Evolutionary conservation across 2,113 vertebrate genomes (phyloP), one percentile per base, ranked within the genome.

Genomic region (Tetrax tetrax): DNA sequence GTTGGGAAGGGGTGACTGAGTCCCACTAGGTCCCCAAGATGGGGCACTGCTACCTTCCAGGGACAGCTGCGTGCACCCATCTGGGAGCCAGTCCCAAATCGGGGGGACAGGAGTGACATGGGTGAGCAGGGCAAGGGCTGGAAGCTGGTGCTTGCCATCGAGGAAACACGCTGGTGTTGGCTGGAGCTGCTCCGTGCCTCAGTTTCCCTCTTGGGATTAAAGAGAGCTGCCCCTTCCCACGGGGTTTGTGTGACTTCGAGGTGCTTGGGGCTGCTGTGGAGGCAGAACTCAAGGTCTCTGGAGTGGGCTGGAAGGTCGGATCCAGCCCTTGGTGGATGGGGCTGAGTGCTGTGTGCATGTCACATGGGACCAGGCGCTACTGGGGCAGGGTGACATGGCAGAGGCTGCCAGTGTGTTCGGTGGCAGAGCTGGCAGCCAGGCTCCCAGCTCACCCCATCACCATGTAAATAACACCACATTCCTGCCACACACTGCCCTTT

Each of bases 331-430:
- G 57, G 59, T 48, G 35, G 3, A 7, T 59, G 66, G 24, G 41
- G 14, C 43, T 72, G 72, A 14, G 43, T 61, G 24, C n/a, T 54
- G 21, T 7, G 27, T 27, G 24, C 13, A 2, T 25, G 12, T 79
- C 35, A 28, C 23, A 9, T 1, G 4, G 28, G 8, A n/a, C 69
- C 27, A 37, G 60, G 16, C 18, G n/a, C 33, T n/a, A 57, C 60
- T 1, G 4, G 41, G 41, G 22, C 33, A 60, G 89, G 66, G 38
- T 56, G 75, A 75, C 51, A 12, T 43, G 69, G 31, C 60, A 91
- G 87, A 69, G 64, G 59, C 53, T 0, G 2, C n/a, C 1, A 1
- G 21, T 2, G 1, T 0, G 1, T 21, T 82, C 2, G 2, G 82
- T 70, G 50, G 50, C 87, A 59, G 72, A 75, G 85, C 20, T 38